Evolutionary conservation across 2,888 invertebrate genomes (phyloP), one percentile per base, ranked within the genome.

Genomic region (Hermaeophaga mercurialis): DNA sequence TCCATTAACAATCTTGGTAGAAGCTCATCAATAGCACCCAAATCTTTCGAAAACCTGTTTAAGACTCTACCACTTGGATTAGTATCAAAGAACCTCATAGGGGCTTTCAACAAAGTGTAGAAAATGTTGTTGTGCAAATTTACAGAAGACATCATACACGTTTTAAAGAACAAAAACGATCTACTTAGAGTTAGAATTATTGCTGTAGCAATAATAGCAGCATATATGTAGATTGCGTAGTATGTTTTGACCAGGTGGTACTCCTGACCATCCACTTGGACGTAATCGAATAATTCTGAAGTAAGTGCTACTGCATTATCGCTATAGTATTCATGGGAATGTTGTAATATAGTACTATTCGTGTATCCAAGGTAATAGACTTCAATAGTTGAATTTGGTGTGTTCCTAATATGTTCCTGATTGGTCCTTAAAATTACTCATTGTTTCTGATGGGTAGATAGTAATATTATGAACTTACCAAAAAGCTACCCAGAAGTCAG

Each of bases 21-120:
- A 18, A 86, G 73, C 67, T 91, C 91, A 67, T 91, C 91, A 72
- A 91, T 85, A 0, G 86, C 84, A 0, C 90, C 90, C 72, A 91
- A 84, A 70, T 94, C 93, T 73, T 92, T 92, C 1, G 92, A 88
- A 70, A 94, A 92, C 61, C 93, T 64, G 62, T 88, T 89, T 36
- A 94, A 79, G 58, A 94, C 89, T 46, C 89, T 81, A 31, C 90
- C 89, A 65, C 87, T 85, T 2, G 93, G 91, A 75, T 94, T 94
- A 0, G 84, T 86, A 70, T 94, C 91, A 72, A 93, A 94, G 75
- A 94, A 94, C 52, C 82, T 73, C 78, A 88, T 84, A 1, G 82
- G 81, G 2, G 65, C 64, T 54, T 69, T 69, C 45, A 62, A 74
- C 24, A 94, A 82, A 61, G 86, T 82, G 15, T 83, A 78, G 74